A percentile compares a stretch with the other conserved stretches of the same genome.
Evolutionary conservation across 1,140 invertebrate species (phyloP).

Genomic region (Nixonia krombeini): DNA sequence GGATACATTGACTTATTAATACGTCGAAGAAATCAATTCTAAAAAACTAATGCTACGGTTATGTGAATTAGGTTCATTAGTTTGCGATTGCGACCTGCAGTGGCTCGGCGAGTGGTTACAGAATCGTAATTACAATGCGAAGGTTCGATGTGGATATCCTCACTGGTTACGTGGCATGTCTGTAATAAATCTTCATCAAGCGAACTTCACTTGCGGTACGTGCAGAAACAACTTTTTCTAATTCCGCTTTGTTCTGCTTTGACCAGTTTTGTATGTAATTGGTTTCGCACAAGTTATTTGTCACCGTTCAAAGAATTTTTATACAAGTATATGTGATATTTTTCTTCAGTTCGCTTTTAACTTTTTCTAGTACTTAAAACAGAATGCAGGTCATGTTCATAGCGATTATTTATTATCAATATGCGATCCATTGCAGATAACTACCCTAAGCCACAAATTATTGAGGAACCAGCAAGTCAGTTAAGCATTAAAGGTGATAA

Average conservation of each 20-base stretch:
- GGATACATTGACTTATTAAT: too few relatives aligned
- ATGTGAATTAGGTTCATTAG: slow-evolving; percentile 74
- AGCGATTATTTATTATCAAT: too few relatives aligned
- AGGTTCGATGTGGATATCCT: slow-evolving; percentile 85
- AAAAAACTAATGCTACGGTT: not conserved
- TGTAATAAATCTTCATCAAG: slow-evolving; percentile 77
- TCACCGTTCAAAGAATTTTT: too few relatives aligned
- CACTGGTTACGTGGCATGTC: slow-evolving; percentile 77
- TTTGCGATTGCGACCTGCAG: slow-evolving; percentile 88
- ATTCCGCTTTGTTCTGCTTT: slow-evolving; percentile 35
- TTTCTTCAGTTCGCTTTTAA: too few relatives aligned
- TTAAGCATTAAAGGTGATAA: slow-evolving; percentile 89
- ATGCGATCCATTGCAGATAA: slow-evolving; percentile 74
- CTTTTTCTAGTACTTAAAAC: too few relatives aligned
- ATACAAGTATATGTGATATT: too few relatives aligned
- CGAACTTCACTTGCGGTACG: slow-evolving; percentile 84
- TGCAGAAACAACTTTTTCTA: slow-evolving; percentile 4
- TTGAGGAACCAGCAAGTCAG: slow-evolving; percentile 84
- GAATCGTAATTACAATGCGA: slow-evolving; percentile 64
- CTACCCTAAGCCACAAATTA: slow-evolving; percentile 88
- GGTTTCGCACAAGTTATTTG: too few relatives aligned
- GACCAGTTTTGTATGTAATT: too few relatives aligned
- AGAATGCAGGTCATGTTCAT: too few relatives aligned
- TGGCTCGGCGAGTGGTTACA: slow-evolving; percentile 85
- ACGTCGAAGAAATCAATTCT: too few relatives aligned